Conservation (phyloP, 1,140 invertebrate genomes). For the Harpegnathos saltator region DNA sequence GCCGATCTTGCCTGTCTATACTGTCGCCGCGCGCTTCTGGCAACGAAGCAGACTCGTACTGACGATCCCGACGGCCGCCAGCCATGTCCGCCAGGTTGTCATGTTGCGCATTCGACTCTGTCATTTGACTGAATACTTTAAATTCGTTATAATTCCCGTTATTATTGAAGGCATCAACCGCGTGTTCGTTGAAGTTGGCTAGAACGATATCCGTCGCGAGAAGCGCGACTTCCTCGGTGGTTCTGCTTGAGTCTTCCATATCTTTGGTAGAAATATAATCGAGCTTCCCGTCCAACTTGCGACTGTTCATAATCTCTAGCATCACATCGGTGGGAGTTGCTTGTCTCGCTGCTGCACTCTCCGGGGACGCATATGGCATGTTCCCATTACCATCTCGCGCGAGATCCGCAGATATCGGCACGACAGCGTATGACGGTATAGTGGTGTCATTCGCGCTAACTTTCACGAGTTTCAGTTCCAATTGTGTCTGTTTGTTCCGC, state of each 20-base stretch:
- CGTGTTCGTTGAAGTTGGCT: slow-evolving; percentile 65
- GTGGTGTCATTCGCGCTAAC: slow-evolving; percentile 36
- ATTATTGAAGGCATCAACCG: slow-evolving; percentile 71
- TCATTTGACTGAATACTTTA: slow-evolving; percentile 74
- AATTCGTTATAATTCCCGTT: slow-evolving; percentile 72
- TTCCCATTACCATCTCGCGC: slow-evolving; percentile 56
- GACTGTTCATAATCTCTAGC: slow-evolving; percentile 63
- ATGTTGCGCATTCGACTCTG: slow-evolving; percentile 45
- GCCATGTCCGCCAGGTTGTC: slow-evolving; percentile 40
- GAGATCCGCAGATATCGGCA: slow-evolving; percentile 73
- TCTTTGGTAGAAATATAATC: slow-evolving; percentile 66
- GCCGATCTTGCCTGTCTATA: slow-evolving; percentile 34
- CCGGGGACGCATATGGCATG: slow-evolving; percentile 71
- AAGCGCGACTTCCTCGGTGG: slow-evolving; percentile 58
- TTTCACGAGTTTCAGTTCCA: slow-evolving; percentile 59
- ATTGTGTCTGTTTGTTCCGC: slow-evolving; percentile 63
- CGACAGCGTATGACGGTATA: slow-evolving; percentile 76
- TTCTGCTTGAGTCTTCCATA: slow-evolving; percentile 52
- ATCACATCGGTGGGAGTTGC: slow-evolving; percentile 57
- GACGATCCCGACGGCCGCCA: slow-evolving; percentile 19
- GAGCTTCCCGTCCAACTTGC: slow-evolving; percentile 49
- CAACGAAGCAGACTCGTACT: slow-evolving; percentile 53
- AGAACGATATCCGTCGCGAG: slow-evolving; percentile 65
- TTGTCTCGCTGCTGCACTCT: slow-evolving; percentile 67
- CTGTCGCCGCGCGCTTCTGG: slow-evolving; percentile 28